These are phyloP conservation scores for Microtus montanus DNA, from an alignment of 2,113 vertebrate species.

Conservation along the genomic window DNA sequence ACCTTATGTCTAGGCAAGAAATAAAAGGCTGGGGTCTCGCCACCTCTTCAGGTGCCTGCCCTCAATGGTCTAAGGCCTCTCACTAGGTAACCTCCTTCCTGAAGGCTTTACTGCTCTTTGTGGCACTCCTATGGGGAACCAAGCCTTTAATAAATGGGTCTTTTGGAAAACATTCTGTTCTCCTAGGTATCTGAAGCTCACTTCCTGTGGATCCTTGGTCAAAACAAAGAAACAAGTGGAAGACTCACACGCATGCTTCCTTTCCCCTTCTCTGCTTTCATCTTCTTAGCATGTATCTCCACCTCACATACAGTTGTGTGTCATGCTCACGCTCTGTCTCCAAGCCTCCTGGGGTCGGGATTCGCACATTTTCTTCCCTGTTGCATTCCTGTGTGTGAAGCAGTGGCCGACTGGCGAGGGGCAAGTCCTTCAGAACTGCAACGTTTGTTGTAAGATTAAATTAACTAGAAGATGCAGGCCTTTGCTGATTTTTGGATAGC, in stretches of 20 bases:
- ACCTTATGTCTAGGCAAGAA: neutral
- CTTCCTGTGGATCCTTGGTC: neutral
- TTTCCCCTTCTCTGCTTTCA: neutral
- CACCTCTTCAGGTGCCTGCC: too few relatives aligned
- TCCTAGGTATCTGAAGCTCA: neutral
- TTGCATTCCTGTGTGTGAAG: neutral
- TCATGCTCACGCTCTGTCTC: neutral
- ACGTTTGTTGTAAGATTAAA: constrained; percentile 9
- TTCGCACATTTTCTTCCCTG: neutral
- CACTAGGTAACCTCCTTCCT: neutral
- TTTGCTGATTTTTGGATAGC: neutral
- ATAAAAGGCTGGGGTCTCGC: neutral
- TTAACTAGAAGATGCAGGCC: neutral
- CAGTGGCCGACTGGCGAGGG: neutral
- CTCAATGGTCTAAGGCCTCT: neutral
- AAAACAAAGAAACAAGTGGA: neutral
- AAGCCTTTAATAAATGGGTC: neutral
- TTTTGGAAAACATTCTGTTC: neutral
- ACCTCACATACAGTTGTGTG: neutral
- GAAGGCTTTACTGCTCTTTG: neutral
- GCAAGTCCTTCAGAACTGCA: neutral
- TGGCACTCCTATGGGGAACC: neutral
- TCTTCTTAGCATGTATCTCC: constrained; percentile 20
- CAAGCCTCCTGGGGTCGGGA: neutral
- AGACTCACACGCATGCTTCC: neutral